These are phyloP conservation scores for Natator depressus DNA, from an alignment of 2,113 vertebrate species.

Conservation along the genomic window DNA sequence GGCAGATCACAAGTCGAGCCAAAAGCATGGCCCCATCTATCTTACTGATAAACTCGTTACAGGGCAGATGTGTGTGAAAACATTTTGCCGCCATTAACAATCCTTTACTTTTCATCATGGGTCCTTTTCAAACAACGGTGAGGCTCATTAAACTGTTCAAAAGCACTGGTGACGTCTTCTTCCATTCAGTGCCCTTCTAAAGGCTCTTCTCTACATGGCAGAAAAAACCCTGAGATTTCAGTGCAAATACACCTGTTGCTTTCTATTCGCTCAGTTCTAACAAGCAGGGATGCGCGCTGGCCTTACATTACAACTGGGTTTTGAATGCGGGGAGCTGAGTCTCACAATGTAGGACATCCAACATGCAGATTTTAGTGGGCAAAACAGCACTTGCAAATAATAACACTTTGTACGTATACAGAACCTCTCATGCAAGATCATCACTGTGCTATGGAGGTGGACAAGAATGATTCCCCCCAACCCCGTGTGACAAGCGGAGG, in stretches of 20 bases:
- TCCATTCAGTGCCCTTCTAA: slow-evolving; percentile 2
- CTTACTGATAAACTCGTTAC: background rate
- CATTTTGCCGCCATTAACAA: background rate
- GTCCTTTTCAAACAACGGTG: background rate
- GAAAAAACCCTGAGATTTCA: background rate
- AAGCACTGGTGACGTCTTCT: background rate
- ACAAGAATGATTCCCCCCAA: background rate
- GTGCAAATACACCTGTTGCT: background rate
- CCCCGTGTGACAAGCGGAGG: background rate
- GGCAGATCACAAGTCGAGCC: background rate
- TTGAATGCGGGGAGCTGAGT: background rate
- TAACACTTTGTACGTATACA: background rate
- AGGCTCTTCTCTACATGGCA: background rate
- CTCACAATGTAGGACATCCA: fast-evolving
- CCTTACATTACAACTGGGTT: background rate
- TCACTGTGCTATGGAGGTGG: background rate
- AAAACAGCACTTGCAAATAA: background rate
- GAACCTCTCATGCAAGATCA: fast-evolving
- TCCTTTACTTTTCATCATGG: background rate
- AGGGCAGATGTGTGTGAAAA: fast-evolving
- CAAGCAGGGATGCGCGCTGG: fast-evolving
- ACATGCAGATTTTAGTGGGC: fast-evolving
- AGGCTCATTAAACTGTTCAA: background rate
- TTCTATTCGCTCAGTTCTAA: fast-evolving
- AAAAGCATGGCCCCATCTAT: background rate